Evolutionary conservation across 2,797 vertebrate species (phyloP).

Genomic region (Gallinago stenura): DNA sequence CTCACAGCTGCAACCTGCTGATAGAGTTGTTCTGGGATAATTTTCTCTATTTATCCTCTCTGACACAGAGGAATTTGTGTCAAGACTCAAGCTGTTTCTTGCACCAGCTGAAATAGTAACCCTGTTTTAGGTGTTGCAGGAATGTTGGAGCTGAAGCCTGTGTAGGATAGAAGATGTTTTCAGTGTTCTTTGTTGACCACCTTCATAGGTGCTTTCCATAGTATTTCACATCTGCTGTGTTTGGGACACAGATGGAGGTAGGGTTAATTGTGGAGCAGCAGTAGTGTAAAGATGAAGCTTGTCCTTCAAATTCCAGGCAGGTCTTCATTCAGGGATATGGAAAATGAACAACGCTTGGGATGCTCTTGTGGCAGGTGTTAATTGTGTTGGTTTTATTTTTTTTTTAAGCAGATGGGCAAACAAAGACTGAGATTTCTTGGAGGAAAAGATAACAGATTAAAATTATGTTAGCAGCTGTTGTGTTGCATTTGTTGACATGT

Average conservation of each 20-base stretch:
- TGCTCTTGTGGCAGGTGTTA: background rate
- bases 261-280: background rate
- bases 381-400: background rate
- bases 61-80: background rate
- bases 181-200: background rate
- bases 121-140: background rate
- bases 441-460: background rate
- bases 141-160: background rate
- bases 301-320: background rate
- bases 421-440: conserved; percentile 3
- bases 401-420: conserved; percentile 1
- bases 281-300: background rate
- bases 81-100: background rate
- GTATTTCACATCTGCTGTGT: background rate
- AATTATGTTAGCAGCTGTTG: conserved; percentile 20
- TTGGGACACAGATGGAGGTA: background rate
- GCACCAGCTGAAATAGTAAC: background rate
- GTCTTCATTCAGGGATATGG: background rate
- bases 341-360: background rate
- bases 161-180: fast-evolving
- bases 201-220: background rate
- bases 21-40: background rate
- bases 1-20: background rate
- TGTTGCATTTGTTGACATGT: background rate
- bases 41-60: background rate